Evolutionary conservation across 2,113 vertebrate genomes (phyloP).

Genomic region (Turnix velox): DNA sequence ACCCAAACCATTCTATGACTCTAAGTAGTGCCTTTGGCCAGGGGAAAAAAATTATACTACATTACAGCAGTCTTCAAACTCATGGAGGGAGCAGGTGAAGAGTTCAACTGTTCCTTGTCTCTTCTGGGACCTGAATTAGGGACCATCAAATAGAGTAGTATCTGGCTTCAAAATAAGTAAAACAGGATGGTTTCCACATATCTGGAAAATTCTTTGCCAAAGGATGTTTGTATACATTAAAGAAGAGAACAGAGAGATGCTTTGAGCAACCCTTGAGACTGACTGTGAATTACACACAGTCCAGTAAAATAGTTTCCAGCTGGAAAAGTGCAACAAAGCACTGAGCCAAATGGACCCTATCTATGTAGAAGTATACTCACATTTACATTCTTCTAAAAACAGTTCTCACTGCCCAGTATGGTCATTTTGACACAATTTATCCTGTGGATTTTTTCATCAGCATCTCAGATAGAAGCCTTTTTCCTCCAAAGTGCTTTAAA

Average conservation of each 20-base stretch:
- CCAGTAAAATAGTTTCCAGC: neutral
- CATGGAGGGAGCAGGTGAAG: neutral
- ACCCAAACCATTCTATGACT: too few species aligned
- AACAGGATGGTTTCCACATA: neutral
- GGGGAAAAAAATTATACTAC: rapidly evolving
- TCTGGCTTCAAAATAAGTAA: neutral
- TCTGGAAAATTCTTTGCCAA: neutral
- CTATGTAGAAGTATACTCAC: neutral
- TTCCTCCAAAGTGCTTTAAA: constrained; percentile 10
- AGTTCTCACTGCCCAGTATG: neutral
- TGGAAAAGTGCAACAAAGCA: neutral
- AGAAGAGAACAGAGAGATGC: neutral
- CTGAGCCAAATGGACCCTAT: neutral
- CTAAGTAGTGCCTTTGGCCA: neutral
- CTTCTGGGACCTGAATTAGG: neutral
- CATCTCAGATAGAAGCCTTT: neutral
- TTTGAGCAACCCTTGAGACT: neutral
- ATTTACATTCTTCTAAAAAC: neutral
- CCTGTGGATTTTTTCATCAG: neutral
- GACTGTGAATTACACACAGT: neutral
- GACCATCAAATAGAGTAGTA: neutral
- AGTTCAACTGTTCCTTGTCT: neutral
- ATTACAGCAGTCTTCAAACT: neutral
- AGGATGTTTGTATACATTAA: neutral
- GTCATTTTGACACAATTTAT: neutral